These are phyloP conservation scores for Pyxicephalus adspersus DNA, from an alignment of 2,113 vertebrate genomes.

Conservation along the genomic window DNA sequence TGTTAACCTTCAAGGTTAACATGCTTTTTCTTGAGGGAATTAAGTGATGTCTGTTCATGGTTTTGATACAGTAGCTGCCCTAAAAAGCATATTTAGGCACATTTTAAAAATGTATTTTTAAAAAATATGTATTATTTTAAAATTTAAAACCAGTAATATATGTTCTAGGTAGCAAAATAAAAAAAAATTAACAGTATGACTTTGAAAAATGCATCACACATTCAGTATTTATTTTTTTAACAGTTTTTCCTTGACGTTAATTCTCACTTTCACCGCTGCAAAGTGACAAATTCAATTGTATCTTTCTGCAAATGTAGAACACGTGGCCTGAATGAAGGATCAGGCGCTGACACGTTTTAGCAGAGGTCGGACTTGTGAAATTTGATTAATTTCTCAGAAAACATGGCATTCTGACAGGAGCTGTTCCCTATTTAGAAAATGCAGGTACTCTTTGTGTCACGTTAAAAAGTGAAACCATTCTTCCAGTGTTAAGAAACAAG, in stretches of 20 bases:
- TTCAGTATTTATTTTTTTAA: neutral
- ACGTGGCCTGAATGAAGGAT: constrained; percentile 18
- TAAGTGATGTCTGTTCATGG: too few species aligned
- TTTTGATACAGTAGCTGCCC: too few species aligned
- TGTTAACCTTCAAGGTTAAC: too few species aligned
- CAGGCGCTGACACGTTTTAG: constrained; percentile 20
- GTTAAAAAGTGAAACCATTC: constrained; percentile 3
- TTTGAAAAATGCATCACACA: neutral
- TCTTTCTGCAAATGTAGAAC: neutral
- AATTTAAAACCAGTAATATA: too few species aligned
- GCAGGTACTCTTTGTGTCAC: constrained; percentile 30
- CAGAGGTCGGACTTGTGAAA: neutral
- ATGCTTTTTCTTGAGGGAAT: too few species aligned
- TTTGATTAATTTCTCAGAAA: constrained; percentile 29
- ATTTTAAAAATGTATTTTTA: too few species aligned
- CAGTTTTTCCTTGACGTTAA: neutral
- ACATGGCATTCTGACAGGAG: neutral
- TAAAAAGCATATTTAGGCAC: too few species aligned
- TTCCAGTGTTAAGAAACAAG: constrained; percentile 19
- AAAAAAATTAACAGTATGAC: too few species aligned
- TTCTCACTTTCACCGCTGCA: neutral
- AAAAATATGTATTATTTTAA: too few species aligned
- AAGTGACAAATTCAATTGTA: neutral
- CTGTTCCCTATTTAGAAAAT: constrained; percentile 12
- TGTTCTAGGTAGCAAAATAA: too few species aligned